Evolutionary conservation across 2,888 invertebrate species (phyloP).

Genomic region (Spicauda simplicius): DNA sequence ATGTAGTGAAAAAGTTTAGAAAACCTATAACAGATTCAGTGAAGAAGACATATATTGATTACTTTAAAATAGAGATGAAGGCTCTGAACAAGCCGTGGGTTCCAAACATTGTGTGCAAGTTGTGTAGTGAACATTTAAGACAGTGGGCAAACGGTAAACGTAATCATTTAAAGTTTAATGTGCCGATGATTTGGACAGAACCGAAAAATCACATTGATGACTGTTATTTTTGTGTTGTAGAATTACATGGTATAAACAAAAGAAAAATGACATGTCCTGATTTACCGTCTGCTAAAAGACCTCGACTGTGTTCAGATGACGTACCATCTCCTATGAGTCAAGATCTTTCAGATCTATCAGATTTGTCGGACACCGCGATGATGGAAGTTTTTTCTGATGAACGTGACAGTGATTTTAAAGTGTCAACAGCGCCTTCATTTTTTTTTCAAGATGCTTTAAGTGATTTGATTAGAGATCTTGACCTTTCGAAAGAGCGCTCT

Average conservation of each 20-base stretch:
- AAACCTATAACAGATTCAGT: slow-evolving; percentile 30
- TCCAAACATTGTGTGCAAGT: slow-evolving; percentile 25
- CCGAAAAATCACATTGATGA: slow-evolving; percentile 28
- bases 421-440: slow-evolving; percentile 9
- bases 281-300: slow-evolving; percentile 17
- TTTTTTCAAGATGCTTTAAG: slow-evolving; percentile 31
- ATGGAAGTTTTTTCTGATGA: slow-evolving; percentile 9
- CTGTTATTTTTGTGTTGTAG: slow-evolving; percentile 29
- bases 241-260: slow-evolving; percentile 27
- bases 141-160: slow-evolving; percentile 22
- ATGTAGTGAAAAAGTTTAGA: slow-evolving; percentile 22
- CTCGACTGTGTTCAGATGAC: slow-evolving; percentile 11
- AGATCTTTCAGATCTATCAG: slow-evolving; percentile 21
- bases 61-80: slow-evolving; percentile 21
- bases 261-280: slow-evolving; percentile 17
- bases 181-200: slow-evolving; percentile 35
- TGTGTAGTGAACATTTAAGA: slow-evolving; percentile 18
- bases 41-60: slow-evolving; percentile 26
- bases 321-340: slow-evolving; percentile 26
- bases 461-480: slow-evolving; percentile 30
- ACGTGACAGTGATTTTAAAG: slow-evolving; percentile 9
- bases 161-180: slow-evolving; percentile 24
- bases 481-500: neutral
- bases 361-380: too few species aligned
- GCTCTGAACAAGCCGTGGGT: slow-evolving; percentile 27